phyloP scores from a whole-genome alignment of 2,888 invertebrate genomes.

The Tenthredo mesomela region DNA sequence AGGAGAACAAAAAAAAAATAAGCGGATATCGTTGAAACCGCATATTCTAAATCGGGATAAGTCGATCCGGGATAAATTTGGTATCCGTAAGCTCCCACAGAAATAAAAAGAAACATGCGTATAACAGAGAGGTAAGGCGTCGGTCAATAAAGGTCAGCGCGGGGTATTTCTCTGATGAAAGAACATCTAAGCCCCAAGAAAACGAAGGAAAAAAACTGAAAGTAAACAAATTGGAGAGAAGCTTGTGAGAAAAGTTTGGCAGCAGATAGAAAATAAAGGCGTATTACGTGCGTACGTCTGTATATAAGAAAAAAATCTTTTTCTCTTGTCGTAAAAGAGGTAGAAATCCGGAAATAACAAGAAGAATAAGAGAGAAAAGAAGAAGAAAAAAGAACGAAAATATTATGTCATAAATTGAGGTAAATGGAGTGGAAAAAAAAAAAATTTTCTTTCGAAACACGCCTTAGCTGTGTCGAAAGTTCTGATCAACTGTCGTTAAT shows the following conservation, averaged over 20 bases:
- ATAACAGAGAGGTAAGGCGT: neutral
- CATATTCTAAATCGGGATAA: neutral
- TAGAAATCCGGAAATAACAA: neutral
- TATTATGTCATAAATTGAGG: neutral
- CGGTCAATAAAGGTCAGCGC: neutral
- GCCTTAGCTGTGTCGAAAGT: neutral
- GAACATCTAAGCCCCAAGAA: neutral
- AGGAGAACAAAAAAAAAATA: neutral
- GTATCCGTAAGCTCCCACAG: neutral
- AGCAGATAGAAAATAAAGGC: neutral
- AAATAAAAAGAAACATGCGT: neutral
- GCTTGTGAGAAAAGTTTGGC: neutral
- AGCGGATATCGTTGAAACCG: neutral
- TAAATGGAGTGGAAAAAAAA: neutral
- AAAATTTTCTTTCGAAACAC: neutral
- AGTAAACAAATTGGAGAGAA: constrained; percentile 2
- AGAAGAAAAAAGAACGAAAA: neutral
- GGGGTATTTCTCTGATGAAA: neutral
- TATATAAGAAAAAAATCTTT: neutral
- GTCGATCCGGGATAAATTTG: neutral
- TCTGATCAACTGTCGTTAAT: constrained; percentile 2
- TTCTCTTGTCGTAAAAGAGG: neutral
- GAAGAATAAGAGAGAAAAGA: neutral
- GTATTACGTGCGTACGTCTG: no score
- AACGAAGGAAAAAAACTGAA: neutral